phyloP scores from a whole-genome alignment of 2,888 invertebrate genomes.

The Calameuta filiformis region DNA sequence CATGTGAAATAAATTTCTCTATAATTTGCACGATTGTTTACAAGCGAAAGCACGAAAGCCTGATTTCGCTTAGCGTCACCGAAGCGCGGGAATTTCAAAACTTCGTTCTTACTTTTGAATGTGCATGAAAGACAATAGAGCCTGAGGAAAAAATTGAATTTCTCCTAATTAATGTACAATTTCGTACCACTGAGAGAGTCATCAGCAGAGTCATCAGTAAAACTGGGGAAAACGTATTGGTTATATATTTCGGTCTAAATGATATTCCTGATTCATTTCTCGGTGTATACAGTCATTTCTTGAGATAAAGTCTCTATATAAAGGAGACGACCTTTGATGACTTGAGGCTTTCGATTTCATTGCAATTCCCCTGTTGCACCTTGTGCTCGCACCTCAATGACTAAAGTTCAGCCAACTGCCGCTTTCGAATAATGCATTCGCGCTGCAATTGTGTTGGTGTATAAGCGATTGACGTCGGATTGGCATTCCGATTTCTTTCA shows the following conservation, averaged over 20 bases:
- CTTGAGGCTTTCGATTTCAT: conserved; percentile 4
- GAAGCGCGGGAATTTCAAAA: background rate
- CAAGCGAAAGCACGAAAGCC: background rate
- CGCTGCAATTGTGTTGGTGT: background rate
- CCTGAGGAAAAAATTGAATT: background rate
- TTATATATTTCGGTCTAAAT: background rate
- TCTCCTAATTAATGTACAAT: background rate
- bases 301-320: background rate
- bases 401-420: conserved; percentile 6
- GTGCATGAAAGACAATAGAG: background rate
- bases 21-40: background rate
- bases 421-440: background rate
- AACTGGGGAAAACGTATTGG: background rate
- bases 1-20: background rate
- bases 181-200: background rate
- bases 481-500: background rate
- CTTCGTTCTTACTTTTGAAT: background rate
- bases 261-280: background rate
- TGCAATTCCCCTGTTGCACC: background rate
- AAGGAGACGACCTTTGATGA: background rate
- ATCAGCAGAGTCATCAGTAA: background rate
- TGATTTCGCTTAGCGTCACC: background rate
- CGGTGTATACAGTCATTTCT: background rate
- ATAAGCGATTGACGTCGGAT: background rate
- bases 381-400: background rate